Evolutionary conservation across 2,113 vertebrate species (phyloP).

Genomic region (Drymodes brunneopygia): DNA sequence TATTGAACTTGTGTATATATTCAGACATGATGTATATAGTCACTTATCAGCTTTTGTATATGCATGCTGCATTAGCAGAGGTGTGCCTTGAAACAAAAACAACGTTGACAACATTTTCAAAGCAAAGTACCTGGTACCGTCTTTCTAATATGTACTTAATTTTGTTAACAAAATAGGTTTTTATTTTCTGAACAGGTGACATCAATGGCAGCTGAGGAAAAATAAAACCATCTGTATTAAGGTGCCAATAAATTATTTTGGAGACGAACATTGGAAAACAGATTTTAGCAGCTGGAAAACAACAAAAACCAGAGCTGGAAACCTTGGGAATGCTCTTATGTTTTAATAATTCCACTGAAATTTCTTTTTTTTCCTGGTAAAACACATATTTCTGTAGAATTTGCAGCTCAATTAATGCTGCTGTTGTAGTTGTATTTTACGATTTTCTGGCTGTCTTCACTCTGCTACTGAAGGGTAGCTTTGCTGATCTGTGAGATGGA

Average conservation of each 20-base stretch:
- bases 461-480: background rate
- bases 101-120: background rate
- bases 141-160: background rate
- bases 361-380: background rate
- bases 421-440: background rate
- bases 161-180: background rate
- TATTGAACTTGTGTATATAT: constrained; percentile 36
- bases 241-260: background rate
- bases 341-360: background rate
- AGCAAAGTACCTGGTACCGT: background rate
- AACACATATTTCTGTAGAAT: background rate
- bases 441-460: background rate
- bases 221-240: background rate
- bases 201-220: background rate
- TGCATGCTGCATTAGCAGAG: background rate
- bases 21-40: background rate
- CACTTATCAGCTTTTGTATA: constrained; percentile 16
- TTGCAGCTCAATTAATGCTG: background rate
- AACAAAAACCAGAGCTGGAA: background rate
- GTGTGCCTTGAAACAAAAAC: background rate
- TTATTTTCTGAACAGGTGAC: background rate
- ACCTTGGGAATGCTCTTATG: background rate
- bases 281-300: background rate
- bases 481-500: background rate
- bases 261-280: background rate